Evolutionary conservation across 2,888 invertebrate genomes (phyloP).

Genomic region (Eudasyphora cyanicolor): DNA sequence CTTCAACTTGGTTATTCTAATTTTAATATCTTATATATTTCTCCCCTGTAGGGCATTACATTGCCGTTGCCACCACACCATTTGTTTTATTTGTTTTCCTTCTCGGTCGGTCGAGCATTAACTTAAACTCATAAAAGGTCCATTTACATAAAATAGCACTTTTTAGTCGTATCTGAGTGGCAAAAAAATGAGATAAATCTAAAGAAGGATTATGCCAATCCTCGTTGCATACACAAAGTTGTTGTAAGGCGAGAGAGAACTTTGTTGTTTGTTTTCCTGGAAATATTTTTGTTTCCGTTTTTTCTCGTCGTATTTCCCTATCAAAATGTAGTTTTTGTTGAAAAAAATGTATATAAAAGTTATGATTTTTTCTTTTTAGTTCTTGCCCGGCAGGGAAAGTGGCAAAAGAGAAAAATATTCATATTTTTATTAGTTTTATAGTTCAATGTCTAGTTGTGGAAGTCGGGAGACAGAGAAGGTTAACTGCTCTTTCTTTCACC

Average conservation of each 20-base stretch:
- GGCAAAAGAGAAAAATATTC: slow-evolving; percentile 2
- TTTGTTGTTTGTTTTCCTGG: slow-evolving; percentile 10
- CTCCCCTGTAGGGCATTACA: too few species aligned
- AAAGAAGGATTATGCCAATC: slow-evolving; percentile 58
- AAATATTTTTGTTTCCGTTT: background rate
- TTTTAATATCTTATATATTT: too few species aligned
- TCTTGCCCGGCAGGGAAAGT: background rate
- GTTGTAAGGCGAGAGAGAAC: background rate
- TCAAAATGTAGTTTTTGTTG: slow-evolving; percentile 21
- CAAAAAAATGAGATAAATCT: slow-evolving; percentile 58
- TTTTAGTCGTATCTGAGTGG: slow-evolving; percentile 20
- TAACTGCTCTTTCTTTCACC: background rate
- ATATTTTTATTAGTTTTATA: slow-evolving; percentile 47
- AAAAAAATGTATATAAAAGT: slow-evolving; percentile 13
- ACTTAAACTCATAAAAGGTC: slow-evolving; percentile 60
- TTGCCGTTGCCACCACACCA: background rate
- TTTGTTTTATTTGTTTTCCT: background rate
- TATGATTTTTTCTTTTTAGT: background rate
- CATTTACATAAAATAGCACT: slow-evolving; percentile 65
- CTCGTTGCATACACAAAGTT: slow-evolving; percentile 35
- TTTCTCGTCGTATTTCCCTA: background rate
- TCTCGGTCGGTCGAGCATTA: slow-evolving; percentile 9
- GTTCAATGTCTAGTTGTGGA: slow-evolving; percentile 27
- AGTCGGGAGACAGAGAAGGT: background rate
- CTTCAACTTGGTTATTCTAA: too few species aligned